A percentile compares a stretch with the other conserved stretches of the same genome.
These are phyloP conservation scores for Candidula unifasciata DNA, from an alignment of 2,888 invertebrate species.

Conservation along the genomic window DNA sequence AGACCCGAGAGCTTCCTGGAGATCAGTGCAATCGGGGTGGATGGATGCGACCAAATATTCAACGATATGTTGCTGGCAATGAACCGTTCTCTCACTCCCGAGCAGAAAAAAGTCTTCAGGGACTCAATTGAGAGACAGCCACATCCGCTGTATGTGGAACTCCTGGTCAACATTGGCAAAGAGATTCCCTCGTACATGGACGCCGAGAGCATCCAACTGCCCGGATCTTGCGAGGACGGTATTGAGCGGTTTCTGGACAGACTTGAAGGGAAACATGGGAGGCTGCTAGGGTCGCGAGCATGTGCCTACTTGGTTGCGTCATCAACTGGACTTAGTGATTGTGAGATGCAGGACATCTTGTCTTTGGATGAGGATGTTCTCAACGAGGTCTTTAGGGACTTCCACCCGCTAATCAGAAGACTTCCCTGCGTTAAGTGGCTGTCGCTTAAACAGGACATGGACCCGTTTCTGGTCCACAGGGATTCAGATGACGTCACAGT, in stretches of 20 bases:
- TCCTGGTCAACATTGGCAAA: conserved; percentile 64
- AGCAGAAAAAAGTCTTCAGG: conserved; percentile 64
- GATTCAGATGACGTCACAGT: conserved; percentile 70
- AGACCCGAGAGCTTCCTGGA: conserved; percentile 54
- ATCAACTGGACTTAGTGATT: conserved; percentile 74
- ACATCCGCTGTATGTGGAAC: conserved; percentile 68
- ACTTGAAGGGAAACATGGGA: conserved; percentile 70
- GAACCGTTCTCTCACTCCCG: conserved; percentile 57
- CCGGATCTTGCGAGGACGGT: conserved; percentile 60
- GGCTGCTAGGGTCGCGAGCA: conserved; percentile 63
- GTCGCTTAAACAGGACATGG: conserved; percentile 69
- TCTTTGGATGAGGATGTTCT: conserved; percentile 75
- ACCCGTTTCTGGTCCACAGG: conserved; percentile 63
- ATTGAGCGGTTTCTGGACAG: conserved; percentile 65
- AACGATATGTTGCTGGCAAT: conserved; percentile 52
- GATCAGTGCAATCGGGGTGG: conserved; percentile 53
- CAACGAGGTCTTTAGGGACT: conserved; percentile 61
- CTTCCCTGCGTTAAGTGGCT: conserved; percentile 72
- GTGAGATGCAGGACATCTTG: conserved; percentile 77
- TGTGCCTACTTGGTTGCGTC: conserved; percentile 74
- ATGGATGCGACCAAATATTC: conserved; percentile 59
- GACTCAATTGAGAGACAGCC: conserved; percentile 64
- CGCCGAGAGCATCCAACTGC: conserved; percentile 53
- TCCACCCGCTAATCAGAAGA: conserved; percentile 65
- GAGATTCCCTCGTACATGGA: conserved; percentile 60